These are phyloP conservation scores for Leptinotarsa tumamoca DNA, from an alignment of 2,888 invertebrate genomes.

Conservation along the genomic window DNA sequence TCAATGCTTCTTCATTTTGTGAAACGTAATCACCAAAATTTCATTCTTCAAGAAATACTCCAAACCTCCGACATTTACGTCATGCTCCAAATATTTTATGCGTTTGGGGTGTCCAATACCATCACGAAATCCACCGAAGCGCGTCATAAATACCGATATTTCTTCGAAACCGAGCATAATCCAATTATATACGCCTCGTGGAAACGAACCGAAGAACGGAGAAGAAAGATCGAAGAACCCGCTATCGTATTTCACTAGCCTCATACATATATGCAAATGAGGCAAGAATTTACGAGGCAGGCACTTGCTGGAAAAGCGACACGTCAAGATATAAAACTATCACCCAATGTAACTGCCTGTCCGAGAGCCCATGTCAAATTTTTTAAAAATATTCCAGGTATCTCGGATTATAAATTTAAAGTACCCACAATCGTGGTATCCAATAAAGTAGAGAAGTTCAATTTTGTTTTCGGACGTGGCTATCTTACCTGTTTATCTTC, in stretches of 20 bases:
- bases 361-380: slow-evolving; percentile 51
- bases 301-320: slow-evolving; percentile 43
- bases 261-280: slow-evolving; percentile 45
- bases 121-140: slow-evolving; percentile 16
- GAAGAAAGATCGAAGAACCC: slow-evolving; percentile 8
- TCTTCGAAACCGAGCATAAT: slow-evolving; percentile 19
- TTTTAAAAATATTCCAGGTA: slow-evolving; percentile 34
- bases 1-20: neutral
- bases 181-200: slow-evolving; percentile 26
- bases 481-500: slow-evolving; percentile 23
- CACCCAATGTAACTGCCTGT: slow-evolving; percentile 63
- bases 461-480: slow-evolving; percentile 8
- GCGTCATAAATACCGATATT: slow-evolving; percentile 24
- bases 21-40: neutral
- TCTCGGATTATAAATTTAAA: slow-evolving; percentile 37
- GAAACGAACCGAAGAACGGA: slow-evolving; percentile 8
- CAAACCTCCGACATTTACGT: neutral
- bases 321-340: slow-evolving; percentile 63
- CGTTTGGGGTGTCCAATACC: neutral
- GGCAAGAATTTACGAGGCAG: slow-evolving; percentile 43
- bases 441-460: slow-evolving; percentile 26
- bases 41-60: neutral
- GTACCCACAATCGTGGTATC: slow-evolving; percentile 31
- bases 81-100: slow-evolving; percentile 10
- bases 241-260: slow-evolving; percentile 32